Evolutionary conservation across 2,113 vertebrate species (phyloP).

Genomic region (Gyps fulvus): DNA sequence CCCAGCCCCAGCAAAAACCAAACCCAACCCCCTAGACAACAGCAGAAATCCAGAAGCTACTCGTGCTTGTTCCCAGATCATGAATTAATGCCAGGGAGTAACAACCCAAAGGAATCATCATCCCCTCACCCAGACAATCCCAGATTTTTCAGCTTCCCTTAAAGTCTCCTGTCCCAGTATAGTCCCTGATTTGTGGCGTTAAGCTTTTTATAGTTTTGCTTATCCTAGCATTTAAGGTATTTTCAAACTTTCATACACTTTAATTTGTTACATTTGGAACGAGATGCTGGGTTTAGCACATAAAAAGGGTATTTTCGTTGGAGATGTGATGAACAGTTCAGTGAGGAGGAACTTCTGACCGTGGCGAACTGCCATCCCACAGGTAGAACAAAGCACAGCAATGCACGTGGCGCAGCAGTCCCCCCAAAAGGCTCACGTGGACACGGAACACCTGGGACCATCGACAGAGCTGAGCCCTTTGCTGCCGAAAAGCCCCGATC

Average conservation of each 20-base stretch:
- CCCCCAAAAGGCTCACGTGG: neutral
- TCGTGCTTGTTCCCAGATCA: neutral
- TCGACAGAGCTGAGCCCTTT: neutral
- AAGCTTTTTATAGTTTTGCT: slow-evolving; percentile 60
- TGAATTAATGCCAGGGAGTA: neutral
- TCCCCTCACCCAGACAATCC: neutral
- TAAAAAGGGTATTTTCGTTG: slow-evolving; percentile 58
- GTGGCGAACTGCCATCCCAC: neutral
- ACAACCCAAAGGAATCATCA: neutral
- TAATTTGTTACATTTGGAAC: slow-evolving; percentile 69
- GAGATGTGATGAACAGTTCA: slow-evolving; percentile 36
- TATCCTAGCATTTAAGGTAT: slow-evolving; percentile 62
- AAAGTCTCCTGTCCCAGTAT: neutral
- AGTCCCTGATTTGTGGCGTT: slow-evolving; percentile 27
- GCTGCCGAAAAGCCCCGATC: fast-evolving
- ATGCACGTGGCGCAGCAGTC: neutral
- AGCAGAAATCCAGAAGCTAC: neutral
- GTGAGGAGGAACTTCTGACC: slow-evolving; percentile 26
- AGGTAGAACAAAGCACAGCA: slow-evolving; percentile 16
- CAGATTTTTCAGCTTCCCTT: neutral
- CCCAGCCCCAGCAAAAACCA: neutral
- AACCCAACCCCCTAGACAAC: neutral
- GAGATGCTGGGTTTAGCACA: slow-evolving; percentile 3
- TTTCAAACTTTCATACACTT: slow-evolving; percentile 52
- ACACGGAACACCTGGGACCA: neutral